Base-by-base conservation (phyloP, 2,797 vertebrate species). In the Benthosema pterotum region DNA sequence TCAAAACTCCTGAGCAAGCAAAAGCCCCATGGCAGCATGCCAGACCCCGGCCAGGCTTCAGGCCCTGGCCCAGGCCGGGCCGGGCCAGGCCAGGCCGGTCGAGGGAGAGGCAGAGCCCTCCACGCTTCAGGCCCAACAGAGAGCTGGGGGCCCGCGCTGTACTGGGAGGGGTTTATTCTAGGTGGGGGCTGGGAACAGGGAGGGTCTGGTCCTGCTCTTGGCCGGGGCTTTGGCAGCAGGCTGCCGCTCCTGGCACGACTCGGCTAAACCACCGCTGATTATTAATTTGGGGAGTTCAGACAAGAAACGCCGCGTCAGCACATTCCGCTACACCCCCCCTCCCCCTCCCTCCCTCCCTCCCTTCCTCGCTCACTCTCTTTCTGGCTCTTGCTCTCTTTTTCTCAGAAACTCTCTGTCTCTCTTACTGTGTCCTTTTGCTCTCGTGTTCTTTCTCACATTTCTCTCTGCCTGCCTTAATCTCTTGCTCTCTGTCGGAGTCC, bases 1-100 rank as follows among this genome's bases (percentile, higher is more conserved):
- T 88, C 85, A 91, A 89, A 92, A 90, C 86, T 89, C 88, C 91
- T 91, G 91, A 91, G 92, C 91, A 92, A 91, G 90, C 89, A 91
- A 89, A 92, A 91, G 83, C 83, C 80, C 77, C 14, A 69, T 92
- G 89, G 90, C 89, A 51, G 60, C 28, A 63, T 63, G 89, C 89
- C 92, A 88, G 12, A 75, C 62, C 71, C 64, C 28, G 19, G 75
- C 70, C 66, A 60, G 55, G 76, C 74, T 9, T 32, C 28, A 32
- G 28, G 28, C 28, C 28, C 28, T 32, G 28, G 28, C 28, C 28
- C 28, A 7, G 28, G 28, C 28, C 28, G 28, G 28, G 28, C 6
- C 32, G 2, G 22, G 46, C 14, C 72, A 65, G 71, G 72, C 65
- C 80, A 56, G 71, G 66, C 74, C 45, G 66, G 62, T n/a, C n/a